Evolutionary conservation across 1,140 invertebrate genomes (phyloP), one percentile per base, ranked within the genome.

Genomic region (Drosophila navojoa): DNA sequence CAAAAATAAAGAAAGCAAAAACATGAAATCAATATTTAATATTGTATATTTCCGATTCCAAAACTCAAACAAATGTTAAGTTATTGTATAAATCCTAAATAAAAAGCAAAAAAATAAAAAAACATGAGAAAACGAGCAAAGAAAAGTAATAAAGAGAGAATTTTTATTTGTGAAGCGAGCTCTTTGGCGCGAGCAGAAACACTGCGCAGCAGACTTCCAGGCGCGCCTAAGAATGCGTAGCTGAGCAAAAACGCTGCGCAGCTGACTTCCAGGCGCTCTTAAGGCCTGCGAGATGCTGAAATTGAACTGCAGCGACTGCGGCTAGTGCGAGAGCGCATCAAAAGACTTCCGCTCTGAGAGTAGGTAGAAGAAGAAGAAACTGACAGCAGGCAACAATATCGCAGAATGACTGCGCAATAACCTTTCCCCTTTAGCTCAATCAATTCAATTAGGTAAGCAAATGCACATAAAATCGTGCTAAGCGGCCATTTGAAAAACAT

Each of bases 11-110:
- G 44, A 68, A 61, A 50, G 54, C 60, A 85, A 76, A 27, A 76
- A 16, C 74, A 80, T 64, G 70, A 90, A 90, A 90, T 82, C 86
- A 90, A 90, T 90, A 90, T 90, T 70, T 79, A 85, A 90, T 90
- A 90, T 90, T 90, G 86, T 90, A 90, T 73, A 90, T 90, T 90
- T 90, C 86, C 86, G 80, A 90, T 86, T 90, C 81, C 76, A 87
- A 87, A 84, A 76, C 62, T 60, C 82, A 89, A 68, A 47, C 66
- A 87, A 81, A 86, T 87, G 81, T 86, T 86, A 86, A 86, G 81
- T 87, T 86, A 86, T 87, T 86, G 81, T 86, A 86, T 87, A 86
- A 86, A 85, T 86, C 81, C 81, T 81, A 81, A 87, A 86, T 58
- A 54, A 74, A 68, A 68, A 45, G 27, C 45, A 54, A 68, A 15